Evolutionary conservation across 2,888 invertebrate genomes (phyloP), one percentile per base, ranked within the genome.

Genomic region (Parelbella ahira): DNA sequence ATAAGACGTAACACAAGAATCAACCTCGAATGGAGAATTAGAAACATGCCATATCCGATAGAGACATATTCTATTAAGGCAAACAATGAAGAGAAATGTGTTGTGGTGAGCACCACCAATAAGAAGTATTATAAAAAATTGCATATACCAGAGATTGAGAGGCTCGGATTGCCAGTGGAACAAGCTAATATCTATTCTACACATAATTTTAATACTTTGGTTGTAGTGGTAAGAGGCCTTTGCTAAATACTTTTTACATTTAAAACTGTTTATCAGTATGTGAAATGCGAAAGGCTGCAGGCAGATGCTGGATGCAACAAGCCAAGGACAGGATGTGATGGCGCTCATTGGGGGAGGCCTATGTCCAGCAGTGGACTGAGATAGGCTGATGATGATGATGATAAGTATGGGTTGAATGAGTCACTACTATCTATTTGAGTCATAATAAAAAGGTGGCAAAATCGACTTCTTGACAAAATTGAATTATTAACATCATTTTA

Each of bases 111-210:
- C 43, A 95, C 95, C 5, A 90, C 88, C 2, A 95, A 95, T 69
- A 95, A 94, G 63, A 95, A 95, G 54, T 95, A 94, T 74, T 95
- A 89, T 59, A 95, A 95, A 62, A 91, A 90, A 53, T 79, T 95
- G 4, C 60, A 70, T 19, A 80, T 94, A 13, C 93, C 93, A 4
- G 95, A 95, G 61, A 71, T 95, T 29, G 88, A 90, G 44, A 88
- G 95, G 54, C 87, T 92, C 9, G 89, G 90, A 42, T 54, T 93
- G 34, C 68, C 78, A 5, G 88, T 91, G 11, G 89, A 90, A 29
- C 93, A 94, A 63, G 84, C 88, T 1, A 90, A 90, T 59, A 88
- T 95, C 50, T 88, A 90, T 27, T 90, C 90, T 51, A 88, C 88
- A 25, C 94, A 95, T 74, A 91, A 92, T 60, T 93, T 90, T 63